phyloP scores from a whole-genome alignment of 2,888 invertebrate genomes.

The Archaeoteleia sp. region DNA sequence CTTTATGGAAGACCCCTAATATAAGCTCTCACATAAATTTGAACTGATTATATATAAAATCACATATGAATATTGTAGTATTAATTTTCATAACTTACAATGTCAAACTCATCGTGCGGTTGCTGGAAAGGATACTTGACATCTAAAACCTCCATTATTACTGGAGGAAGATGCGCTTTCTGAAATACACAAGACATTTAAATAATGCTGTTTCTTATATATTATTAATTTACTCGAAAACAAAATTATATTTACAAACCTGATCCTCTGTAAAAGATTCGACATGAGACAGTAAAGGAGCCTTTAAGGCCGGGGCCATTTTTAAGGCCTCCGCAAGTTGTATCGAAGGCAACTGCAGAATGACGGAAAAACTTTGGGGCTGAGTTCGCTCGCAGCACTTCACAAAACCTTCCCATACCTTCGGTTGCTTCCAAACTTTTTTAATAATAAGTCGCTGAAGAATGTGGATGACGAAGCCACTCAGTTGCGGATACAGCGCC shows the following conservation, averaged over 20 bases:
- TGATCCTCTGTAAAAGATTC: constrained; percentile 81
- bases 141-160: constrained; percentile 80
- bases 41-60: too few relatives aligned
- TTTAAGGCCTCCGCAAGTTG: constrained; percentile 85
- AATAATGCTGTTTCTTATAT: too few relatives aligned
- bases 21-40: too few relatives aligned
- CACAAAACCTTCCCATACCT: constrained; percentile 98
- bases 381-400: constrained; percentile 95
- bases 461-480: constrained; percentile 93
- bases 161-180: constrained; percentile 81
- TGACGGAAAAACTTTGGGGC: constrained; percentile 88
- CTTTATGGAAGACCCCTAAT: too few relatives aligned
- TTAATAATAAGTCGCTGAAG: constrained; percentile 91
- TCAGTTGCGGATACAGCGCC: constrained; percentile 88
- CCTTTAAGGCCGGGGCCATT: constrained; percentile 83
- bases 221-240: too few relatives aligned
- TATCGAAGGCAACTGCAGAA: constrained; percentile 84
- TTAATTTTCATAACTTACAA: too few relatives aligned
- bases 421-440: constrained; percentile 97
- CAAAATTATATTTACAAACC: too few relatives aligned
- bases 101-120: constrained; percentile 72
- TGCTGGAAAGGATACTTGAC: constrained; percentile 66
- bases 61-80: too few relatives aligned
- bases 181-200: constrained; percentile 75
- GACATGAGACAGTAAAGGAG: constrained; percentile 83